Conservation (phyloP, 2,113 vertebrate species). For the Ailurus styani region DNA sequence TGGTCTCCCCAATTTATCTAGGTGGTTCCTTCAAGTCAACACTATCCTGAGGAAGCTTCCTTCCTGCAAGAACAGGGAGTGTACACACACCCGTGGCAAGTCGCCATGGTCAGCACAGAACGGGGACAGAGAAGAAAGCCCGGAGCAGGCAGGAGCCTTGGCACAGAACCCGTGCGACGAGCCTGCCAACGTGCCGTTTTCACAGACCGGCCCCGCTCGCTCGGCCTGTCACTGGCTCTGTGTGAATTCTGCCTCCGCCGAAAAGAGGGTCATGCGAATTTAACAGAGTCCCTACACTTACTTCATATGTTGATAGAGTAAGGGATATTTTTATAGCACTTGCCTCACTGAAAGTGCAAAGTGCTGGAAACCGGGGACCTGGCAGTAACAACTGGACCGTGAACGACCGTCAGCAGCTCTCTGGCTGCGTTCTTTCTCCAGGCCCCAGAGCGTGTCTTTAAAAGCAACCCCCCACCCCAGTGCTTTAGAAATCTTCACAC, state of each 20-base stretch:
- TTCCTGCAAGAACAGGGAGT: not conserved
- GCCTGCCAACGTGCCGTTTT: not conserved
- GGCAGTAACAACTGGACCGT: not conserved
- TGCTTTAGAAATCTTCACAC: not conserved
- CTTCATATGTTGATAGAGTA: not conserved
- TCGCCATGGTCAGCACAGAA: not conserved
- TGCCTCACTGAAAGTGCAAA: constrained; percentile 56
- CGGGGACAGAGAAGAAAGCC: not conserved
- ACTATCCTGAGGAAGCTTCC: not conserved
- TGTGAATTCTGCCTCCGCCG: not conserved
- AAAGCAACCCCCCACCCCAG: constrained; percentile 30
- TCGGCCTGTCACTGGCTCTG: not conserved
- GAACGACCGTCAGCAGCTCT: not conserved
- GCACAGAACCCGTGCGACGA: not conserved
- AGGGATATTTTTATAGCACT: not conserved
- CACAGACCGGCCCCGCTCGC: not conserved
- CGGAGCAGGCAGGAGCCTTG: not conserved
- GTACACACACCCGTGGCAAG: not conserved
- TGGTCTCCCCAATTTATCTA: not conserved
- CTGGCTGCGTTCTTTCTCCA: not conserved
- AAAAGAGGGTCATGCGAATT: not conserved
- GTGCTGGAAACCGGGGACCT: not conserved
- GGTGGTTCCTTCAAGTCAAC: not conserved
- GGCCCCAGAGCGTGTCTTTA: not conserved
- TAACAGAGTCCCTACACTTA: not conserved